phyloP scores from a whole-genome alignment of 1,140 invertebrate genomes.

The Papilio machaon region DNA sequence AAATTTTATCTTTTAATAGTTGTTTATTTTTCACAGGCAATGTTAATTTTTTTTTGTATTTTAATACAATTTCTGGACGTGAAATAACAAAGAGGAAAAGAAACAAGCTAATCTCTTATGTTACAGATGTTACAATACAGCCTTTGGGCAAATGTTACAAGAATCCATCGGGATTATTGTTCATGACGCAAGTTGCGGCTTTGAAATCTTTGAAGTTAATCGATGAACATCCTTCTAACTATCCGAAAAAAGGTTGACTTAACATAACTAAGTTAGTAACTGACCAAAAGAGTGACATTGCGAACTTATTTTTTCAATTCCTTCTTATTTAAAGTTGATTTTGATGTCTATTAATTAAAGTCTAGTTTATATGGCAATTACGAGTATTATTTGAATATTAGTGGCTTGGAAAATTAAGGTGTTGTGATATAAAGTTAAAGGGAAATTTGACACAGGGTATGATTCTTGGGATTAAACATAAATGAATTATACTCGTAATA shows the following conservation, averaged over 20 bases:
- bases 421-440: background rate
- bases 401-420: background rate
- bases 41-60: no score
- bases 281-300: background rate
- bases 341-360: no score
- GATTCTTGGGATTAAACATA: background rate
- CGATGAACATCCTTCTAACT: slow-evolving; percentile 37
- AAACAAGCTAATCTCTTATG: slow-evolving; percentile 34
- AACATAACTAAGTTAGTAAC: background rate
- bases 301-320: no score
- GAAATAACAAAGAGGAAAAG: no score
- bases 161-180: slow-evolving; percentile 57
- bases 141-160: slow-evolving; percentile 64
- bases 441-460: background rate
- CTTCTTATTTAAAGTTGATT: no score
- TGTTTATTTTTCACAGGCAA: no score
- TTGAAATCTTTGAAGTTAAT: slow-evolving; percentile 63
- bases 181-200: slow-evolving; percentile 63
- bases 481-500: background rate
- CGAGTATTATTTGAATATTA: background rate
- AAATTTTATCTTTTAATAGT: no score
- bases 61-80: no score
- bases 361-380: background rate
- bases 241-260: background rate
- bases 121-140: slow-evolving; percentile 69